Percentiles rank a stretch among this genome's conserved stretches.
These are phyloP conservation scores for Bembecia ichneumoniformis DNA, from an alignment of 2,888 invertebrate species.

Conservation along the genomic window DNA sequence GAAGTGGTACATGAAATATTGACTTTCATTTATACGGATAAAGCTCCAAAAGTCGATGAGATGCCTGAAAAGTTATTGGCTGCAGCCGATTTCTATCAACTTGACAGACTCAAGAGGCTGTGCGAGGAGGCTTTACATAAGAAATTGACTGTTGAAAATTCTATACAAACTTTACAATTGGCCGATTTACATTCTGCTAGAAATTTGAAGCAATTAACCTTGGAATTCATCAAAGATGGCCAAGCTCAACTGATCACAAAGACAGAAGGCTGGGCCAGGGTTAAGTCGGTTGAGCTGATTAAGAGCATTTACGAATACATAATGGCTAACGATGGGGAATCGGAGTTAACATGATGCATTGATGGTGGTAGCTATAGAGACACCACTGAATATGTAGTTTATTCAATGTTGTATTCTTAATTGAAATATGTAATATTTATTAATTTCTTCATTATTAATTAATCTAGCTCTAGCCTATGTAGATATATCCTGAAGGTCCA, in stretches of 20 bases:
- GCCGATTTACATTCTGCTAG: slow-evolving; percentile 59
- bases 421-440: no score
- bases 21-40: slow-evolving; percentile 57
- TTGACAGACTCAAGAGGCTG: slow-evolving; percentile 47
- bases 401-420: no score
- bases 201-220: slow-evolving; percentile 40
- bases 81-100: slow-evolving; percentile 60
- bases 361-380: background rate
- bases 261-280: slow-evolving; percentile 53
- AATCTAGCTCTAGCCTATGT: no score
- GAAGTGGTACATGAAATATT: slow-evolving; percentile 52
- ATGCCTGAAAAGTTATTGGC: slow-evolving; percentile 57
- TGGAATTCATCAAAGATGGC: slow-evolving; percentile 62
- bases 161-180: slow-evolving; percentile 52
- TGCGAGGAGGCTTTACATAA: slow-evolving; percentile 60
- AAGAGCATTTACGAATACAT: slow-evolving; percentile 60
- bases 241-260: slow-evolving; percentile 55
- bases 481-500: no score
- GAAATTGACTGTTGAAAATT: slow-evolving; percentile 58
- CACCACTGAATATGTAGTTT: background rate
- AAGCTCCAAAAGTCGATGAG: slow-evolving; percentile 54
- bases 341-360: slow-evolving; percentile 31
- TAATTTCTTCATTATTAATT: no score
- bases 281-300: slow-evolving; percentile 53
- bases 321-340: slow-evolving; percentile 48